Evolutionary conservation across 2,888 invertebrate species (phyloP), one percentile per base, ranked within the genome.

Genomic region (Hypomecis atomaria): DNA sequence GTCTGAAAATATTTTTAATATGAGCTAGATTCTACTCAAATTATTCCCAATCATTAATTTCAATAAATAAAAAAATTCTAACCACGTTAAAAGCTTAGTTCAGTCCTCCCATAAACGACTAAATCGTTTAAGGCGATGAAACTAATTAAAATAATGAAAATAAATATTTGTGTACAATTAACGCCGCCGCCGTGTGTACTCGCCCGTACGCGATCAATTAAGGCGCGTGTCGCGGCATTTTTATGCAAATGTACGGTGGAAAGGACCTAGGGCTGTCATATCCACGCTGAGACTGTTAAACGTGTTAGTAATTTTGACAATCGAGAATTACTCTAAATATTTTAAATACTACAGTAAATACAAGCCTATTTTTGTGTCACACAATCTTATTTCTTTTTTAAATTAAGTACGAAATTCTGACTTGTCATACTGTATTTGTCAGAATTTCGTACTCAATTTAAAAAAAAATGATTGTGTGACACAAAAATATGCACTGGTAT

Each of bases 201-300:
- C 48, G 53, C 58, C 44, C 59, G 69, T 74, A 71, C 72, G 78
- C 78, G 76, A 85, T 87, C 89, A 89, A 89, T 90, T 90, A 90
- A 86, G 83, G 86, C 83, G 82, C 84, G 86, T 88, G 89, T 88
- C 82, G 74, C 69, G 73, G 84, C 85, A 89, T 90, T 90, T 89
- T 89, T 89, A 90, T 90, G 90, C 86, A 82, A 90, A 90, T 90
- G 81, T 65, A 45, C 59, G 54, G 57, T 52, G 59, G 61, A 58
- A 47, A 47, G 23, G 6, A 36, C 42, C 4, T 60, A 72, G 68
- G 72, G 72, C 23, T 68, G 71, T 6, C 68, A 34, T 7, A 9
- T 40, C 0, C 10, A 40, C 40, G 1, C 3, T 37, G 6, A 9
- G 5, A 37, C 37, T 8, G 37, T 13, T 9, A 37, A 9, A 38